Percentiles rank a stretch among this genome's conserved stretches.
Conservation (phyloP, 2,888 invertebrate species). For the Campoplex capitator region DNA sequence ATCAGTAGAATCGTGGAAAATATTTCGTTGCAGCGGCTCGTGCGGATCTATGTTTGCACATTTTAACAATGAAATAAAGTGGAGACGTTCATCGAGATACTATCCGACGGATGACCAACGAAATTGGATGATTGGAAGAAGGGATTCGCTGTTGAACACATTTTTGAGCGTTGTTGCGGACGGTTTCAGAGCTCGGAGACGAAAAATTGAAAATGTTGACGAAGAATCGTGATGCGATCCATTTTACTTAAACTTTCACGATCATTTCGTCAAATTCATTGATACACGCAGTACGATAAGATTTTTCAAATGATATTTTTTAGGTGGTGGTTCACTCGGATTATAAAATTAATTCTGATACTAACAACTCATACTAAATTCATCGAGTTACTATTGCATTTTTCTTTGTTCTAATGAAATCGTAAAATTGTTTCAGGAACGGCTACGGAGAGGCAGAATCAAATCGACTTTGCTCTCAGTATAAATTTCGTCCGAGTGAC, state of each 20-base stretch:
- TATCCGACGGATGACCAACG: conserved; percentile 21
- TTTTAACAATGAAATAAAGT: conserved; percentile 42
- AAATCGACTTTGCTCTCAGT: conserved; percentile 87
- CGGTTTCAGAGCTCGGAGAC: conserved; percentile 46
- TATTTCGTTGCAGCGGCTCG: conserved; percentile 23
- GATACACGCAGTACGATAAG: conserved; percentile 11
- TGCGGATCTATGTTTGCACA: conserved; percentile 1
- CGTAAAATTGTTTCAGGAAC: conserved; percentile 84
- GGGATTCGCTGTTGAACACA: conserved; percentile 56
- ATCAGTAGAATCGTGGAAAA: not conserved
- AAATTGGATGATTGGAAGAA: conserved; percentile 40
- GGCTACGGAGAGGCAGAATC: conserved; percentile 87
- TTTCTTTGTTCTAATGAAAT: not conserved
- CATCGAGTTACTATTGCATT: not conserved
- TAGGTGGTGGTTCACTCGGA: conserved; percentile 58
- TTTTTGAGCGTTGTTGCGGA: conserved; percentile 60
- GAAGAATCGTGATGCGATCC: conserved; percentile 26
- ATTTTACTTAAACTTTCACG: conserved; percentile 18
- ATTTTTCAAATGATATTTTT: conserved; percentile 23
- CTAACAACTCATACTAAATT: not conserved
- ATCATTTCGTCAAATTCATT: conserved; percentile 26
- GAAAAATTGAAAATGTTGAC: conserved; percentile 30
- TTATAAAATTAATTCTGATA: not conserved
- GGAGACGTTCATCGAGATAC: conserved; percentile 59
- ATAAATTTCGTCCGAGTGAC: conserved; percentile 88